Evolutionary conservation across 2,888 invertebrate species (phyloP).

Genomic region (Pardosa pseudoannulata): DNA sequence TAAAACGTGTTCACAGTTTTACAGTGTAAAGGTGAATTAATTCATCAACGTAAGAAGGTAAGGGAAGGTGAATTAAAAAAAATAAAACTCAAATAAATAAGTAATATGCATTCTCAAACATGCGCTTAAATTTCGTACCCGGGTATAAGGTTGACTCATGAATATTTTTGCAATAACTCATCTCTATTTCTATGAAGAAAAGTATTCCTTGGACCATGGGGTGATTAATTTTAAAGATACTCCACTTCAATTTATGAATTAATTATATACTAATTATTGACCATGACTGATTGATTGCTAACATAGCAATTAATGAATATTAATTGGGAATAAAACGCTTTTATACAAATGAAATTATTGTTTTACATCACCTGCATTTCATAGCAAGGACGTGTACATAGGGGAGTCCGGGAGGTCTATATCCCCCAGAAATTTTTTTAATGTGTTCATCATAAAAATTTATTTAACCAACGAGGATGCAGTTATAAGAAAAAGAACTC

Average conservation of each 20-base stretch:
- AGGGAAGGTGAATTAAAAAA: neutral
- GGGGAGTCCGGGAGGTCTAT: too few species aligned
- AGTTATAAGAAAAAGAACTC: too few species aligned
- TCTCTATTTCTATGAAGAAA: neutral
- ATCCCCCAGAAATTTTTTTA: too few species aligned
- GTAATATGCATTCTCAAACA: too few species aligned
- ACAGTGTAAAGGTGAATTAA: neutral
- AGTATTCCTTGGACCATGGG: neutral
- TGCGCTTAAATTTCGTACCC: neutral
- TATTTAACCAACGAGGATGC: too few species aligned
- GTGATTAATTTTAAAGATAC: neutral
- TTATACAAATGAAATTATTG: too few species aligned
- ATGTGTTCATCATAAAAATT: too few species aligned
- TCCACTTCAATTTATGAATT: neutral
- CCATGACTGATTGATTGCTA: neutral
- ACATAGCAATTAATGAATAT: neutral
- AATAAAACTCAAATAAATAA: too few species aligned
- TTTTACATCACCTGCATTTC: too few species aligned
- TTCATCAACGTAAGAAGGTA: neutral
- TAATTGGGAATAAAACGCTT: neutral
- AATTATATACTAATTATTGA: neutral
- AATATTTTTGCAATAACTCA: neutral
- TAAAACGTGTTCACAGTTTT: too few species aligned
- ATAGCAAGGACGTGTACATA: too few species aligned
- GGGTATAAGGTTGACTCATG: neutral